These are phyloP conservation scores for Ostrea edulis DNA, from an alignment of 1,140 invertebrate species.

Conservation along the genomic window DNA sequence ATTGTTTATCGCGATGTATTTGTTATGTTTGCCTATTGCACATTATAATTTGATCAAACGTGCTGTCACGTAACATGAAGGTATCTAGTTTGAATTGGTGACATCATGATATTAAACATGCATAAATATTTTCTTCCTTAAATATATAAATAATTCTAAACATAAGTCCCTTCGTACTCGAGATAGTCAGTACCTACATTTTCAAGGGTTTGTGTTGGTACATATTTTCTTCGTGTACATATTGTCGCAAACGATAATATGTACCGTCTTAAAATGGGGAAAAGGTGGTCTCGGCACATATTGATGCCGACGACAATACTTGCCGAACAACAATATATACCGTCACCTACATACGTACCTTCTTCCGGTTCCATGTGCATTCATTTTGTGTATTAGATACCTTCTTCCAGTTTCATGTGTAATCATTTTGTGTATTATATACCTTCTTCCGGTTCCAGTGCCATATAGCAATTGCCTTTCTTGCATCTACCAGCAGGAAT, in stretches of 20 bases:
- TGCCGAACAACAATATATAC: not conserved
- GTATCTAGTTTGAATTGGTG: too few species aligned
- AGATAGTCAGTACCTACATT: not conserved
- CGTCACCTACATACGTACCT: too few species aligned
- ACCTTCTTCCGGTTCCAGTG: not conserved
- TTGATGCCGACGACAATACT: not conserved
- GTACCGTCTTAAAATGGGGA: too few species aligned
- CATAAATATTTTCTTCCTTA: too few species aligned
- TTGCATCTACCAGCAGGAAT: not conserved
- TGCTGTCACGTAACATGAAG: too few species aligned
- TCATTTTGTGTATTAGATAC: not conserved
- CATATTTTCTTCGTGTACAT: too few species aligned
- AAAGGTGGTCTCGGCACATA: not conserved
- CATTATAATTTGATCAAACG: too few species aligned
- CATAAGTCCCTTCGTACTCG: not conserved
- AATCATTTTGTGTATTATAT: not conserved
- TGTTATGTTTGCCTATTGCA: too few species aligned
- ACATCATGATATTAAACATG: too few species aligned
- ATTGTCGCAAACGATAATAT: too few species aligned
- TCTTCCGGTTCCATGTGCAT: not conserved
- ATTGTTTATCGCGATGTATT: too few species aligned
- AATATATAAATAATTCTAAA: not conserved
- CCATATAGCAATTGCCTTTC: slow-evolving; percentile 13
- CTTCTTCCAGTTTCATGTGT: not conserved
- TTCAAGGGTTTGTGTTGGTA: too few species aligned